Conservation (phyloP, 2,113 vertebrate species). For the Tonatia bakeri region DNA sequence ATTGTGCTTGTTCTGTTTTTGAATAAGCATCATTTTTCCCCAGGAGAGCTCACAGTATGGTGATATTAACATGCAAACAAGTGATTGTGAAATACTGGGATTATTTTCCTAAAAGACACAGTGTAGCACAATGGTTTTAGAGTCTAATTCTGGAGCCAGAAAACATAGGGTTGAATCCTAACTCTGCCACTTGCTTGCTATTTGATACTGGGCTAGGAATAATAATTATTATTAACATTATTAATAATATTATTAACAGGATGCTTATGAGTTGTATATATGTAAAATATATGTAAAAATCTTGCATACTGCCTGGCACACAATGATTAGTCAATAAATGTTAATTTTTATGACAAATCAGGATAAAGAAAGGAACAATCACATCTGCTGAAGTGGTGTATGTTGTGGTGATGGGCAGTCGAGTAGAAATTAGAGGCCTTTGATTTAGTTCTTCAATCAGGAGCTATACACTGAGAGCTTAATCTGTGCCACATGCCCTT, state of each 20-base stretch:
- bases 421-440: neutral
- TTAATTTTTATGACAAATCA: neutral
- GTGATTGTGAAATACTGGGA: neutral
- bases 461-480: neutral
- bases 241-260: neutral
- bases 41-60: neutral
- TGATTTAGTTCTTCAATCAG: neutral
- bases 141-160: neutral
- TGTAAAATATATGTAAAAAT: neutral
- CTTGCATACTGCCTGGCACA: neutral
- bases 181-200: neutral
- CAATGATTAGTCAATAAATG: neutral
- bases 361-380: neutral
- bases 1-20: neutral
- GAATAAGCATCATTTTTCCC: neutral
- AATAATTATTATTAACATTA: neutral
- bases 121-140: neutral
- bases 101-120: neutral
- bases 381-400: neutral
- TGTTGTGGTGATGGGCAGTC: neutral
- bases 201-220: neutral
- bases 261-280: neutral
- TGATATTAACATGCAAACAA: neutral
- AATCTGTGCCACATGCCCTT: neutral
- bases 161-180: neutral